Conservation (phyloP, 2,797 vertebrate species). For the Falco biarmicus region DNA sequence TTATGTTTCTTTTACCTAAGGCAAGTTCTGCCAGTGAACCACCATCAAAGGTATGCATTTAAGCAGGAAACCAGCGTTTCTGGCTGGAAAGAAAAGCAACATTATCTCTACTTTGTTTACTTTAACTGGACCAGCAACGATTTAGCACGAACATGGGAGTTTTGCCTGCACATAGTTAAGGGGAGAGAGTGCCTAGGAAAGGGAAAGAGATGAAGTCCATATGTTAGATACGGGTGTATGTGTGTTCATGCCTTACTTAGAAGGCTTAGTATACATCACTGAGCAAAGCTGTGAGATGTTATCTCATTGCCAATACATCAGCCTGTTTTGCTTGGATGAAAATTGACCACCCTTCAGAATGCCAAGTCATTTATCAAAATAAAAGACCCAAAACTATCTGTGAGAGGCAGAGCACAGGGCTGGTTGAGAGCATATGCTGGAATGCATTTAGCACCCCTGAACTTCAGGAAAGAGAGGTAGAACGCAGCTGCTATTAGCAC, state of each 20-base stretch:
- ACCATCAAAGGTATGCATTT: conserved; percentile 69
- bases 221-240: background rate
- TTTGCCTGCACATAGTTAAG: conserved; percentile 10
- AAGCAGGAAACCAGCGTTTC: conserved; percentile 72
- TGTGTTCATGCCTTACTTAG: conserved; percentile 32
- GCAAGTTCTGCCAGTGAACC: conserved; percentile 59
- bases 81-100: conserved; percentile 70
- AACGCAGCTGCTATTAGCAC: background rate
- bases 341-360: conserved; percentile 9
- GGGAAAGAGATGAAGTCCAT: conserved; percentile 51
- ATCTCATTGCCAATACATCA: conserved; percentile 39
- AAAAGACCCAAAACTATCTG: background rate
- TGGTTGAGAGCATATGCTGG: background rate
- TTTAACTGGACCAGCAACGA: conserved; percentile 27
- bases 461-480: background rate
- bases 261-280: conserved; percentile 22
- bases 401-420: background rate
- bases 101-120: conserved; percentile 67
- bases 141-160: conserved; percentile 45
- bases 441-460: background rate
- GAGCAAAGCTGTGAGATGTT: conserved; percentile 41
- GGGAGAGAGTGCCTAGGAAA: background rate
- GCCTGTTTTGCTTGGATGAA: conserved; percentile 20
- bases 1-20: conserved; percentile 74
- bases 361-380: conserved; percentile 21